These are phyloP conservation scores for Cydia pomonella DNA, from an alignment of 1,140 invertebrate species.

Conservation along the genomic window DNA sequence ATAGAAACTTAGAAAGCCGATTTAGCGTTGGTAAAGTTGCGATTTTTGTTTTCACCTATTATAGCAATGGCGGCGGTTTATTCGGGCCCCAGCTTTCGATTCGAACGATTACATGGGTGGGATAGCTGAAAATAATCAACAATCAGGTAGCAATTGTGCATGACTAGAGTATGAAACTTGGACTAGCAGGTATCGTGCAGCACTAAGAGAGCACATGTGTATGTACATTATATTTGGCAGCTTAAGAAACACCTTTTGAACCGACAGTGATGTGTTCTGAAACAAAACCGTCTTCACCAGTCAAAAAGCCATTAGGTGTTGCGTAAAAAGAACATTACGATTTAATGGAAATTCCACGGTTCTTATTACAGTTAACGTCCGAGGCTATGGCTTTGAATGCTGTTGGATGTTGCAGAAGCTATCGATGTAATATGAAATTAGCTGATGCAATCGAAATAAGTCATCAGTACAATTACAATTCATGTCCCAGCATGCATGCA, in stretches of 20 bases:
- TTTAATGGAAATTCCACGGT: constrained; percentile 57
- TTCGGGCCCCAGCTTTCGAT: constrained; percentile 9
- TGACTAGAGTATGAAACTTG: too few relatives aligned
- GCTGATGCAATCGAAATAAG: constrained; percentile 52
- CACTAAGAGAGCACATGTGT: background rate
- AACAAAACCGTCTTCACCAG: constrained; percentile 29
- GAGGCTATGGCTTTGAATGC: background rate
- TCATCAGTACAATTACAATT: constrained; percentile 38
- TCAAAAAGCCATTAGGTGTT: constrained; percentile 43
- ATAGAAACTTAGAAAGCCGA: constrained; percentile 38
- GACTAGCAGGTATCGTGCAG: too few relatives aligned
- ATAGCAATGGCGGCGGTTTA: constrained; percentile 11
- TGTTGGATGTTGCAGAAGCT: constrained; percentile 36
- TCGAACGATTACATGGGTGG: constrained; percentile 3
- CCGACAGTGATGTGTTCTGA: constrained; percentile 11
- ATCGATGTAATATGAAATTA: constrained; percentile 55
- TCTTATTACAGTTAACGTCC: constrained; percentile 42
- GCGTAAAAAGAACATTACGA: constrained; percentile 53
- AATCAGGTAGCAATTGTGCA: constrained; percentile 2
- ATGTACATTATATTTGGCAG: background rate
- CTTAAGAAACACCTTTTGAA: background rate
- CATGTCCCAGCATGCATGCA: too few relatives aligned
- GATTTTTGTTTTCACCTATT: constrained; percentile 28
- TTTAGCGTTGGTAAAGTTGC: constrained; percentile 39
- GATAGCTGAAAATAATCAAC: constrained; percentile 9